phyloP scores from a whole-genome alignment of 2,888 invertebrate species.

The Sclerodermus sp. region DNA sequence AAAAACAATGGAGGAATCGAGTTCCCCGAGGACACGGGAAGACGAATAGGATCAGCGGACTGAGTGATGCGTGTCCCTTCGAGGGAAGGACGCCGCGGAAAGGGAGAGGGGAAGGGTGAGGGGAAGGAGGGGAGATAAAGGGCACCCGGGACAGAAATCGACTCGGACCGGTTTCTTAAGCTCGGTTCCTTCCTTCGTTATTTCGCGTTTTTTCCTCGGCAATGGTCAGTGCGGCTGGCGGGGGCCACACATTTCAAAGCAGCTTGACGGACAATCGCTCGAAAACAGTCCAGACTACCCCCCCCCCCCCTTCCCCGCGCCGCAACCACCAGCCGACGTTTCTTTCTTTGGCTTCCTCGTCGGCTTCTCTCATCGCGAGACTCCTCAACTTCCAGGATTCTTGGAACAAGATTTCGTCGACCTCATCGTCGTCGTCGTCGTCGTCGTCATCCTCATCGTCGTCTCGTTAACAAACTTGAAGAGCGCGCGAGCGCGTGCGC shows the following conservation, averaged over 20 bases:
- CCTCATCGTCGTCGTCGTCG: no score
- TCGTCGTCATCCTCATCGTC: no score
- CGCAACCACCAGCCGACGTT: constrained; percentile 20
- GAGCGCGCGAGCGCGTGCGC: no score
- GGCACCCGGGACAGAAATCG: constrained; percentile 4
- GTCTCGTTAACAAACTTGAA: no score
- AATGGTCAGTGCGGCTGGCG: constrained; percentile 19
- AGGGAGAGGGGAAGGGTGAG: constrained; percentile 1
- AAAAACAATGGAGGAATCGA: constrained; percentile 4
- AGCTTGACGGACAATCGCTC: constrained; percentile 39
- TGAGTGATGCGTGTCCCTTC: constrained; percentile 4
- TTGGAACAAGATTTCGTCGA: no score
- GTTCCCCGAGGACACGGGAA: not conserved
- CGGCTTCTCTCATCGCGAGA: constrained; percentile 3
- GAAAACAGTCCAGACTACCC: constrained; percentile 4
- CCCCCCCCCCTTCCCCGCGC: constrained; percentile 19
- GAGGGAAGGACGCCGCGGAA: not conserved
- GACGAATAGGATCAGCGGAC: not conserved
- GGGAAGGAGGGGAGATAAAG: not conserved
- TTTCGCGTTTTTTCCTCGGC: constrained; percentile 38
- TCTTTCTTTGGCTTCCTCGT: constrained; percentile 8
- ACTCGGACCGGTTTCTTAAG: constrained; percentile 7
- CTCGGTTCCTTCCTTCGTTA: constrained; percentile 38
- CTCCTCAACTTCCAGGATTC: not conserved
- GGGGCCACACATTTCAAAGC: constrained; percentile 34